phyloP scores from a whole-genome alignment of 2,797 vertebrate species.

The Coracias cyanogaster region DNA sequence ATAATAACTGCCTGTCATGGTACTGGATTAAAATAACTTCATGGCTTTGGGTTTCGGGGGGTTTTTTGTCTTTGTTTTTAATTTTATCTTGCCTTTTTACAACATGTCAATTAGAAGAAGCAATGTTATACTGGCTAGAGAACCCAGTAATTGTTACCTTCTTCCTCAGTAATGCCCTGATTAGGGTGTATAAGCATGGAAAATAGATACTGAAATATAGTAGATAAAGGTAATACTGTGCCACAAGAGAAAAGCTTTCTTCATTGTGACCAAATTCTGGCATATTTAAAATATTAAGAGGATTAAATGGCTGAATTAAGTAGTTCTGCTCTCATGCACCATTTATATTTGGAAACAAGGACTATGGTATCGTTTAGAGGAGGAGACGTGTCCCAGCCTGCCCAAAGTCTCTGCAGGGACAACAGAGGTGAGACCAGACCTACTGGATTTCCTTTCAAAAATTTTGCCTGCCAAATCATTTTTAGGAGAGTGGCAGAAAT shows the following conservation, averaged over 20 bases:
- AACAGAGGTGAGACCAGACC: background rate
- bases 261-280: slow-evolving; percentile 17
- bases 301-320: slow-evolving; percentile 31
- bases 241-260: slow-evolving; percentile 11
- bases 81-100: background rate
- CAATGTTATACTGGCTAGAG: background rate
- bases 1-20: background rate
- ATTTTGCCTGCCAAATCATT: background rate
- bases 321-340: background rate
- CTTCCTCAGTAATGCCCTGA: slow-evolving; percentile 6
- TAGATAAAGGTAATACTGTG: slow-evolving; percentile 3
- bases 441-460: background rate
- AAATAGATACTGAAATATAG: slow-evolving; percentile 7
- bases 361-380: background rate
- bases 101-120: background rate
- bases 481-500: background rate
- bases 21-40: background rate
- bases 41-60: background rate
- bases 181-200: slow-evolving; percentile 9
- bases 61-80: background rate
- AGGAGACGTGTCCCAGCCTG: background rate
- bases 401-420: background rate
- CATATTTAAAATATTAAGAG: slow-evolving; percentile 32
- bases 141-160: slow-evolving; percentile 1
- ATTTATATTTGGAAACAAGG: slow-evolving; percentile 13